Percentiles rank a stretch among this genome's conserved stretches.
phyloP scores from a whole-genome alignment of 1,140 invertebrate genomes.

The Hirudo medicinalis region DNA sequence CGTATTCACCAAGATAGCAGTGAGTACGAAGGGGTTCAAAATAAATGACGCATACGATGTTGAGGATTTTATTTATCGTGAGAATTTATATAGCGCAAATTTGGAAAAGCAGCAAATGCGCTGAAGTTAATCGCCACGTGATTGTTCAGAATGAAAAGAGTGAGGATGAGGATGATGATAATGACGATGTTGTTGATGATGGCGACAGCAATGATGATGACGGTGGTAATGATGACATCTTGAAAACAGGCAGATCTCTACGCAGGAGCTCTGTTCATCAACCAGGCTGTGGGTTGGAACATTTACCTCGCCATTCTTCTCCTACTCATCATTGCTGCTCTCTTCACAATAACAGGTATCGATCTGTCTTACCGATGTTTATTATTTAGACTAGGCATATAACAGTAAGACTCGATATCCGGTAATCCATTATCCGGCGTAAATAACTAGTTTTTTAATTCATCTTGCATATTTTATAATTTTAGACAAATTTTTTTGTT shows the following conservation, averaged over 20 bases:
- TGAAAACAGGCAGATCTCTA: slow-evolving; percentile 46
- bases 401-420: too few species aligned
- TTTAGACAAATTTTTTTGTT: too few species aligned
- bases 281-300: slow-evolving; percentile 43
- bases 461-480: too few species aligned
- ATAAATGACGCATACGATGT: background rate
- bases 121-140: too few species aligned
- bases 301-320: slow-evolving; percentile 40
- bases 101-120: too few species aligned
- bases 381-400: too few species aligned
- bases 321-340: slow-evolving; percentile 33
- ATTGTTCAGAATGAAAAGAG: background rate
- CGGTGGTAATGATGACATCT: slow-evolving; percentile 1
- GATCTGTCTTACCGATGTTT: background rate
- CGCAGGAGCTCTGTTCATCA: slow-evolving; percentile 49
- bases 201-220: background rate
- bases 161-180: slow-evolving; percentile 12
- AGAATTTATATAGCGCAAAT: too few species aligned
- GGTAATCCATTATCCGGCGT: too few species aligned
- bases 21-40: slow-evolving; percentile 32
- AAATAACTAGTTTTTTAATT: too few species aligned
- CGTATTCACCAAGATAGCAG: slow-evolving; percentile 52
- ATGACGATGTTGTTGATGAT: background rate
- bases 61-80: background rate
- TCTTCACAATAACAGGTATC: slow-evolving; percentile 45